phyloP scores from a whole-genome alignment of 2,888 invertebrate genomes.

The Xestia xanthographa region DNA sequence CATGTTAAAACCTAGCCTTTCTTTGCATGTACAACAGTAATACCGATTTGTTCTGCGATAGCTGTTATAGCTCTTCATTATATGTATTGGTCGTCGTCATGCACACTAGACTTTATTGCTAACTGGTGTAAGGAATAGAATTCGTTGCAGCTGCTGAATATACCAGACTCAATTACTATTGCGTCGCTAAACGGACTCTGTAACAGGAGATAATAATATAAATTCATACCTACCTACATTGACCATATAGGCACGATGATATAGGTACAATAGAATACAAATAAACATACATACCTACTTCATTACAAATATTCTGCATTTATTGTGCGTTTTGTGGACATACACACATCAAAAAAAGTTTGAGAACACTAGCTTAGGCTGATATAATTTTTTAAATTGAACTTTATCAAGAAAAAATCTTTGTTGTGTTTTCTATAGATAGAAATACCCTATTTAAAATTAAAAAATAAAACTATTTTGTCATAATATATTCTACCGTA shows the following conservation, averaged over 20 bases:
- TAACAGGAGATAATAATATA: constrained; percentile 19
- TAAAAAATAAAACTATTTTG: too few relatives aligned
- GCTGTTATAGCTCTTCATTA: constrained; percentile 7
- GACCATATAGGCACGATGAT: too few relatives aligned
- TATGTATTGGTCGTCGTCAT: not conserved
- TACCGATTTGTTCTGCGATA: constrained; percentile 29
- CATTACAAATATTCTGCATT: not conserved
- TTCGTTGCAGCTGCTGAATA: not conserved
- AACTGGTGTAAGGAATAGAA: not conserved
- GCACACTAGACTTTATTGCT: constrained; percentile 5
- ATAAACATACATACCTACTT: not conserved
- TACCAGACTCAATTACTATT: constrained; percentile 23
- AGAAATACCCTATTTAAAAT: too few relatives aligned
- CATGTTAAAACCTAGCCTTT: constrained; percentile 6
- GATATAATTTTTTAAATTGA: too few relatives aligned
- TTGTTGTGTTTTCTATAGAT: too few relatives aligned
- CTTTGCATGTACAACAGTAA: constrained; percentile 26
- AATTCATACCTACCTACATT: constrained; percentile 8
- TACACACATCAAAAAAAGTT: too few relatives aligned
- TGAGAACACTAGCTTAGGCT: too few relatives aligned
- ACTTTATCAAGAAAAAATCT: too few relatives aligned
- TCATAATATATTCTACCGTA: too few relatives aligned
- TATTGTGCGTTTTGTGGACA: not conserved
- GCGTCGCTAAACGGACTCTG: constrained; percentile 30
- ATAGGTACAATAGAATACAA: constrained; percentile 12